These are phyloP conservation scores for Arctopsyche grandis DNA, from an alignment of 1,140 invertebrate genomes.

Conservation along the genomic window DNA sequence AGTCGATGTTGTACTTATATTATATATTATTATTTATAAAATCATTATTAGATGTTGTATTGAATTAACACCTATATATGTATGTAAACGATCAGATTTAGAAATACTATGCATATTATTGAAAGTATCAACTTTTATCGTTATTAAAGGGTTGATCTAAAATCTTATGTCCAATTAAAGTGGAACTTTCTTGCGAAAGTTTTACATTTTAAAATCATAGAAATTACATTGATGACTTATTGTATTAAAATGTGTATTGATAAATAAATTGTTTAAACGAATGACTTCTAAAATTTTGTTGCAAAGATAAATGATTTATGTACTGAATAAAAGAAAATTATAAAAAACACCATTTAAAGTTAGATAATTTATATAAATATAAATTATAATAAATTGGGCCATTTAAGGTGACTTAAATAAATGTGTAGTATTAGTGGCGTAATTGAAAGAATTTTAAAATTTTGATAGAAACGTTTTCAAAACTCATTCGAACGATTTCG, in stretches of 20 bases:
- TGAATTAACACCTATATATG: constrained; percentile 19
- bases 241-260: not conserved
- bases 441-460: not conserved
- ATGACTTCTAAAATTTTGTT: constrained; percentile 28
- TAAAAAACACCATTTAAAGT: constrained; percentile 52
- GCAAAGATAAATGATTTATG: constrained; percentile 46
- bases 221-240: constrained; percentile 10
- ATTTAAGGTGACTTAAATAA: constrained; percentile 52
- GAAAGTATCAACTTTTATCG: not conserved
- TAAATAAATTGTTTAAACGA: constrained; percentile 28
- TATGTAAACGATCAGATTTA: constrained; percentile 10
- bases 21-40: constrained; percentile 16
- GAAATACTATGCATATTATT: not conserved
- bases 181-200: not conserved
- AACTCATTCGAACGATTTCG: not conserved
- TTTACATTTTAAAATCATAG: not conserved
- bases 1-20: constrained; percentile 39
- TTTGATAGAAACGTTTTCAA: not conserved
- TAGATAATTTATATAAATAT: constrained; percentile 41
- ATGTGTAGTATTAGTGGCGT: constrained; percentile 1
- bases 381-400: constrained; percentile 50
- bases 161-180: constrained; percentile 16
- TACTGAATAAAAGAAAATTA: not conserved
- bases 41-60: constrained; percentile 48
- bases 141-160: constrained; percentile 2